Base-by-base conservation (phyloP, 1,140 invertebrate species). In the Musca vetustissima region DNA sequence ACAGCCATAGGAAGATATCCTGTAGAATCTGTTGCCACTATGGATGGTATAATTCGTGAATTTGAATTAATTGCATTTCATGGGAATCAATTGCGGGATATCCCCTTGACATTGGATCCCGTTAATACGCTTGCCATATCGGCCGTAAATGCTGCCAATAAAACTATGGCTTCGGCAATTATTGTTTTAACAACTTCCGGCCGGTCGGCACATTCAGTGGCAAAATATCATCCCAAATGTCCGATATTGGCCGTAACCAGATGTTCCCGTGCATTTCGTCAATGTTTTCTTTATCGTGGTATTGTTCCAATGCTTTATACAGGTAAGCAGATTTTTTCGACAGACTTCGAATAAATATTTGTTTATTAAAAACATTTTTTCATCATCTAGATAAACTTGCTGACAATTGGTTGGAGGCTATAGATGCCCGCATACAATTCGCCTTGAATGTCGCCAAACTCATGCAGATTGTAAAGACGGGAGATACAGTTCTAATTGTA, bases 1-100 rank as follows among this genome's bases (percentile, higher is more conserved):
- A 98, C 97, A 0, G 97, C 97, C n/a, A 98, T 98, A 84, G 96
- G 96, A 67, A 90, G 93, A 69, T 98, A 97, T 83, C 97, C 97
- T 1, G 78, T 95, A 47, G 93, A 95, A 75, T 94, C 93, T 76
- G 93, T 99, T 1, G 85, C 87, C 28, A 95, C 92, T 32, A 98
- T 98, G 94, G 93, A 94, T 65, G 92, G 91, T 71, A 97, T 99
- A 71, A 97, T 95, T 80, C 92, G 96, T 78, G 98, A 99, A 85
- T 97, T 97, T 0, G 98, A 99, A 83, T 93, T 95, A 15, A 97
- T 96, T 0, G 88, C 99, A 66, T 98, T 95, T 91, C 95, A 98
- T 74, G 91, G 89, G 57, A 92, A 96, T 82, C 86, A 97, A 13
- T 98, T 98, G 83, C 88, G 87, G 64, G 97, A 99, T 77, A 85